These are phyloP conservation scores for Rhingia rostrata DNA, from an alignment of 2,888 invertebrate genomes.

Conservation along the genomic window DNA sequence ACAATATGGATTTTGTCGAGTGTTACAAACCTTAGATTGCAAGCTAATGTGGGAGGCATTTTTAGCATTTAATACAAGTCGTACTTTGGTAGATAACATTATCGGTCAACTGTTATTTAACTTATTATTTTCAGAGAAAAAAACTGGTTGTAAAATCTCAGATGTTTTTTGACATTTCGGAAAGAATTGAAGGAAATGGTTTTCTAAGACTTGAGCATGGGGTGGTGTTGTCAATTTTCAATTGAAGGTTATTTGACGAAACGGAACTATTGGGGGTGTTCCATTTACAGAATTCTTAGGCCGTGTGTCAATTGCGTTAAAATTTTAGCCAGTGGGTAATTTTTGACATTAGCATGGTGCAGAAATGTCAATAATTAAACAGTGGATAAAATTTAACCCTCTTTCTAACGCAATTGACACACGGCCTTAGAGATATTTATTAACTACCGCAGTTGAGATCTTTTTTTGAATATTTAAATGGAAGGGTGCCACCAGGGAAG, in stretches of 20 bases:
- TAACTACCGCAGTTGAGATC: no score
- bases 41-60: constrained; percentile 52
- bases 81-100: constrained; percentile 63
- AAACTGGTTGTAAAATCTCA: constrained; percentile 33
- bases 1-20: background rate
- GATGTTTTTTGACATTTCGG: constrained; percentile 63
- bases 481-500: no score
- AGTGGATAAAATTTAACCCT: no score
- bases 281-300: no score
- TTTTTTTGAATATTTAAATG: no score
- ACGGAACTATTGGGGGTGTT: background rate
- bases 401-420: no score
- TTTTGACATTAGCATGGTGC: no score
- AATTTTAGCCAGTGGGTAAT: no score
- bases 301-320: no score
- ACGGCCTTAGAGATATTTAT: no score
- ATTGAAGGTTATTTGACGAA: background rate
- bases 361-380: no score
- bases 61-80: constrained; percentile 48
- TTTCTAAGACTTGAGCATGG: background rate
- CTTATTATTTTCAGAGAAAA: constrained; percentile 22
- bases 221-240: background rate
- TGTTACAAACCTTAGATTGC: constrained; percentile 54
- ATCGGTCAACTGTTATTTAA: constrained; percentile 55
- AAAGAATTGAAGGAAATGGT: background rate